phyloP scores from a whole-genome alignment of 2,113 vertebrate genomes.

The Oreamnos americanus region DNA sequence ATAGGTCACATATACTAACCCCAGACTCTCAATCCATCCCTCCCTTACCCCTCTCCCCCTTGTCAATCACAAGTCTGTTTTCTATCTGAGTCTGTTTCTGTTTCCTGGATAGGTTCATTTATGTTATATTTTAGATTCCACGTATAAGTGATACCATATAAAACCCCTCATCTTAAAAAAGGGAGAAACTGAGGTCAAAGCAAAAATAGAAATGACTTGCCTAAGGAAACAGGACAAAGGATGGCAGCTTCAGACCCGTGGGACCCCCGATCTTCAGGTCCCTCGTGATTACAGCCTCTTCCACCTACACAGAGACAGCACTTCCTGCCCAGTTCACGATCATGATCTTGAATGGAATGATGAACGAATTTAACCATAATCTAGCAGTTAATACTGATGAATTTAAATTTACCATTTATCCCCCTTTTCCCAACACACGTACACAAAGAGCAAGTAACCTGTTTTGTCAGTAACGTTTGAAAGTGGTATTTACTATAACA shows the following conservation, averaged over 20 bases:
- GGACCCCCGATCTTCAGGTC: not conserved
- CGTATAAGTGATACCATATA: not conserved
- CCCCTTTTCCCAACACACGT: not conserved
- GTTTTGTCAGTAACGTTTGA: not conserved
- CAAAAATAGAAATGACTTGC: not conserved
- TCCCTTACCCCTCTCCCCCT: not conserved
- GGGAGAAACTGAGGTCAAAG: not conserved
- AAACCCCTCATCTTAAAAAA: not conserved
- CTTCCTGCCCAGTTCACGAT: not conserved
- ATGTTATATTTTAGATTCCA: not conserved
- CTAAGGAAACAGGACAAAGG: accelerated
- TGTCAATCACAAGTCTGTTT: not conserved
- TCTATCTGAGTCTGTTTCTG: not conserved
- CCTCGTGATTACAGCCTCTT: not conserved
- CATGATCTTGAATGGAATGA: not conserved
- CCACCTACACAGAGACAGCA: no score
- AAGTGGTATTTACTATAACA: not conserved
- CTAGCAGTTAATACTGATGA: not conserved
- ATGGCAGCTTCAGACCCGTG: not conserved
- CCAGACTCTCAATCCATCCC: not conserved
- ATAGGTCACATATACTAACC: not conserved
- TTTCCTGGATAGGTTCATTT: not conserved
- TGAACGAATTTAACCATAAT: not conserved
- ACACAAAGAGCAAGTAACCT: not conserved
- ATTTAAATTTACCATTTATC: not conserved